Evolutionary conservation across 2,797 vertebrate genomes (phyloP).

Genomic region (Potorous gilbertii): DNA sequence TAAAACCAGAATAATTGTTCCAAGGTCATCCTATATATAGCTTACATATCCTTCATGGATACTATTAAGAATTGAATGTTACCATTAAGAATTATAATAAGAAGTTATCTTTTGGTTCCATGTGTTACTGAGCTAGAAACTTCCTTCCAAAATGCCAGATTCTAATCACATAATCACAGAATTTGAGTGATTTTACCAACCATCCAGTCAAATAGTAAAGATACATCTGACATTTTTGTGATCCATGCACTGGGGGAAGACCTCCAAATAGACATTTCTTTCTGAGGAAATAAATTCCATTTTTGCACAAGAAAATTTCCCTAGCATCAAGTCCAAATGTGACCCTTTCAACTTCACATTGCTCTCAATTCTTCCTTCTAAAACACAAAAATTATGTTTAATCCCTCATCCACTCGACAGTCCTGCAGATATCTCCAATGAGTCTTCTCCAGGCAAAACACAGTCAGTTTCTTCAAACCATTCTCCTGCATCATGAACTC

Average conservation of each 20-base stretch:
- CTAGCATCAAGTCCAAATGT: neutral
- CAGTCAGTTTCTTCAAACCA: neutral
- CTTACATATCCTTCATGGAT: neutral
- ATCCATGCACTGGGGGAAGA: neutral
- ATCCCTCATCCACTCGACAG: neutral
- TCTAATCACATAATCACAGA: neutral
- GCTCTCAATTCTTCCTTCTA: neutral
- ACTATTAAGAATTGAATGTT: neutral
- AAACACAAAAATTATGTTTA: neutral
- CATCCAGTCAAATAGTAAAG: neutral
- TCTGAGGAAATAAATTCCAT: neutral
- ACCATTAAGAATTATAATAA: neutral
- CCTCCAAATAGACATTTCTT: neutral
- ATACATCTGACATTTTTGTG: neutral
- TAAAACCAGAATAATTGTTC: neutral
- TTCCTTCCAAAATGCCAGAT: neutral
- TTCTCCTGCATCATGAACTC: neutral
- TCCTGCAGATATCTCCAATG: neutral
- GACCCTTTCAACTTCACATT: neutral
- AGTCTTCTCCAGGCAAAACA: neutral
- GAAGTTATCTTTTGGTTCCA: neutral
- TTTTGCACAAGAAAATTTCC: neutral
- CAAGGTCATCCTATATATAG: neutral
- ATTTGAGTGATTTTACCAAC: neutral
- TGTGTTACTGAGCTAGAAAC: neutral